phyloP scores from a whole-genome alignment of 2,797 vertebrate genomes.

The Cephalopachus bancanus region DNA sequence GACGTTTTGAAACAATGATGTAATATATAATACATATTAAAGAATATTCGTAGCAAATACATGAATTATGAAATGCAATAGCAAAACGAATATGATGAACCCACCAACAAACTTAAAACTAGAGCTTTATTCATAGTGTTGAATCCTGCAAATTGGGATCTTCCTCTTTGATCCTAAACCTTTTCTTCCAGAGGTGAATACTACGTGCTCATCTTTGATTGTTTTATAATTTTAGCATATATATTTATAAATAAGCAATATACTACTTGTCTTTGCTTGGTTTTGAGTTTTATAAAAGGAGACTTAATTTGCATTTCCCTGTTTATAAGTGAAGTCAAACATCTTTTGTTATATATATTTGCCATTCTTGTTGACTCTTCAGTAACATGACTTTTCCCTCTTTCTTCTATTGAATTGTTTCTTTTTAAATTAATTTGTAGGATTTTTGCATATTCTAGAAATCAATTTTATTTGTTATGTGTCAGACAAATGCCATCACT shows the following conservation, averaged over 20 bases:
- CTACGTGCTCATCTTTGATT: not conserved
- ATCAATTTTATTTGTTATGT: conserved; percentile 42
- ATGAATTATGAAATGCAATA: not conserved
- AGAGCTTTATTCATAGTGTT: not conserved
- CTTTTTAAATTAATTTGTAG: not conserved
- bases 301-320: conserved; percentile 19
- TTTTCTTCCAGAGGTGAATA: not conserved
- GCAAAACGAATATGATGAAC: not conserved
- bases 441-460: not conserved
- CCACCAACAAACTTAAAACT: not conserved
- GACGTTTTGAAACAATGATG: not conserved
- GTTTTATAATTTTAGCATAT: not conserved
- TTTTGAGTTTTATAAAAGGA: not conserved
- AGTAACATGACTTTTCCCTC: not conserved
- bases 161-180: not conserved
- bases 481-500: conserved; percentile 14
- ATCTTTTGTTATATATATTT: conserved; percentile 7
- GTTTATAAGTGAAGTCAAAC: conserved; percentile 31
- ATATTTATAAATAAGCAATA: not conserved
- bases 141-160: not conserved
- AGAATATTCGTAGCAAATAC: not conserved
- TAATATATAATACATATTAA: not conserved
- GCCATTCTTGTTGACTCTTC: not conserved
- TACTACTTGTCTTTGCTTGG: not conserved
- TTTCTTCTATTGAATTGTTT: not conserved